Evolutionary conservation across 2,797 vertebrate species (phyloP), one percentile per base, ranked within the genome.

Genomic region (Galagoides demidoff): DNA sequence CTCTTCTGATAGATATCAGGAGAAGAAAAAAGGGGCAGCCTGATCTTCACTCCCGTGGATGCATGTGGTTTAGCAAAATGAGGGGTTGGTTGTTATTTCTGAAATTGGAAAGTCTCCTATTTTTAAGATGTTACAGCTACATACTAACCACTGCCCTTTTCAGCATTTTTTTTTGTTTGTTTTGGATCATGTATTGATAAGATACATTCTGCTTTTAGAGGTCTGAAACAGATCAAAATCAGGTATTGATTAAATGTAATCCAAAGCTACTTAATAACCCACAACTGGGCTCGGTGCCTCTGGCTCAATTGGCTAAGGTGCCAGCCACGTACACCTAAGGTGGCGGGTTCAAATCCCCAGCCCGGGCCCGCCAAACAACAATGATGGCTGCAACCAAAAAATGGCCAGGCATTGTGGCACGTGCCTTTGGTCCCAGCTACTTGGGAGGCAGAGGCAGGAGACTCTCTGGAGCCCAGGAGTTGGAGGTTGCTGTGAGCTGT

Each of bases 211-310:
- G 17, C 4, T 22, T 79, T 16, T 37, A 61, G 68, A 78, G 2
- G 85, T 83, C 20, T 85, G 43, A 89, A 86, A 64, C 79, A 27
- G 20, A 71, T 95, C 17, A 89, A 71, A 85, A 84, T 76, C 12
- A 49, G 43, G 4, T 78, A 64, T 78, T 90, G 76, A 34, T 78
- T 85, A 31, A 68, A 59, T 20, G 6, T 16, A 89, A 29, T 68
- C 13, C 34, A 93, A 92, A 34, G 4, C 14, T 17, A 71, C 3
- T 81, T 13, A 87, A 16, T 22, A 76, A 74, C 70, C 4, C 92
- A 74, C 3, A 2, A 10, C 20, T 3, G 20, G n/a, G n/a, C n/a
- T n/a, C n/a, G n/a, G n/a, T n/a, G n/a, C n/a, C n/a, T n/a, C n/a
- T n/a, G n/a, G n/a, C n/a, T n/a, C n/a, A n/a, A n/a, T n/a, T n/a